Base-by-base conservation (phyloP, 1,140 invertebrate genomes). In the Drosophila pseudoananassae region DNA sequence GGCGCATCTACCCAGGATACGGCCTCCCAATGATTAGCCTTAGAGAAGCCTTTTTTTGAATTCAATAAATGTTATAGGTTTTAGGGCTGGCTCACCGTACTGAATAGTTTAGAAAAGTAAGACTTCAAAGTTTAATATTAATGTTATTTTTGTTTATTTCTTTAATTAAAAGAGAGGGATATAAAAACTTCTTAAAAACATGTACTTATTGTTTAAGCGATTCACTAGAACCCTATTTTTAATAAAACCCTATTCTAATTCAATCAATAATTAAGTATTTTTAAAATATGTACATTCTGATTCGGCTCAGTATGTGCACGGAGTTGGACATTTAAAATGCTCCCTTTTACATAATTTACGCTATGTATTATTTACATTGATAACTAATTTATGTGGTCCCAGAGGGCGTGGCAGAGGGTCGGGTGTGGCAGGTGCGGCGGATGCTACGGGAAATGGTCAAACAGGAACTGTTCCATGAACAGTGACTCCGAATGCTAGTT, bases 381-480 rank as follows among this genome's bases (percentile, higher is more conserved):
- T 15, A 50, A 60, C 25, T 69, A 58, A 20, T 51, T 50, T 49
- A 57, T 29, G 49, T 70, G 53, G 36, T 69, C 52, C 53, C 52
- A 58, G 7, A 47, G 53, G 33, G 63, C 63, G 58, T 43, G 46
- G 33, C 58, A 31, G 29, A 25, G 15, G 63, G 14, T 27, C 9
- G 46, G 56, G 20, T 9, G 7, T 36, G 33, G 20, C 20, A 4
- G 57, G 63, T n/a, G 31, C 53, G 49, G 63, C 59, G 60, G 53
- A 43, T 59, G 83, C 72, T 88, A 88, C 59, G 84, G 83, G 43
- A 88, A 90, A 52, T 90, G 88, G 66, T 90, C 80, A 63, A 88
- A 91, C 57, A 90, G 80, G 52, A 91, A 91, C 85, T 91, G 90
- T 84, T 91, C 90, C 90, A 91, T 91, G 88, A 91, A 90, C 90